Evolutionary conservation across 2,113 vertebrate species (phyloP), one percentile per base, ranked within the genome.

Genomic region (Rhabdomys dilectus): DNA sequence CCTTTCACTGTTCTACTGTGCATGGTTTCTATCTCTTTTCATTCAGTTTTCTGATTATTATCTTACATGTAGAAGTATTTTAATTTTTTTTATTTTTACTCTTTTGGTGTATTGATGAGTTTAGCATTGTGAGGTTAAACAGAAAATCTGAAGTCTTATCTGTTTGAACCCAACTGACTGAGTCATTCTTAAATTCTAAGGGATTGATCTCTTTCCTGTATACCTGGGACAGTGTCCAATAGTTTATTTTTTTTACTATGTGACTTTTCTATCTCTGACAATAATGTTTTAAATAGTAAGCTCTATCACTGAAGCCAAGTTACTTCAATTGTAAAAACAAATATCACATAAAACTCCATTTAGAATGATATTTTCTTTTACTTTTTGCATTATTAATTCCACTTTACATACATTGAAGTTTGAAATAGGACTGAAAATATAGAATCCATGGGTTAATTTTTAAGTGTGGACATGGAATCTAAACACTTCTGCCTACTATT

Each of bases 271-370:
- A 17, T 70, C 45, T 62, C 29, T 89, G 10, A 0, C 73, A 89
- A 87, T 78, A 89, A 53, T 81, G 19, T 87, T 87, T 87, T 60
- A 92, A 87, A 77, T 87, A 82, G 70, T 58, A 80, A 7, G 56
- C 11, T 15, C 17, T 66, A 12, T 34, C 17, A 81, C 16, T 7
- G 58, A 90, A 58, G 4, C 26, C 10, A 34, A 56, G 29, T 72
- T 9, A 3, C 22, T 95, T 91, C 36, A 60, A 21, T 39, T 78
- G 53, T 64, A 80, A 15, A 91, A 89, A 39, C 48, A 87, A 73
- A 66, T 60, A 39, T 75, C 4, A 39, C 15, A 34, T 81, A 13
- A 75, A 81, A 77, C 64, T 60, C 15, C 31, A 64, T 42, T 82
- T 36, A 66, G 16, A 60, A 19, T 81, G 9, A 21, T 75, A 68